Base-by-base conservation (phyloP, 2,113 vertebrate genomes). In the Zosterops borbonicus region DNA sequence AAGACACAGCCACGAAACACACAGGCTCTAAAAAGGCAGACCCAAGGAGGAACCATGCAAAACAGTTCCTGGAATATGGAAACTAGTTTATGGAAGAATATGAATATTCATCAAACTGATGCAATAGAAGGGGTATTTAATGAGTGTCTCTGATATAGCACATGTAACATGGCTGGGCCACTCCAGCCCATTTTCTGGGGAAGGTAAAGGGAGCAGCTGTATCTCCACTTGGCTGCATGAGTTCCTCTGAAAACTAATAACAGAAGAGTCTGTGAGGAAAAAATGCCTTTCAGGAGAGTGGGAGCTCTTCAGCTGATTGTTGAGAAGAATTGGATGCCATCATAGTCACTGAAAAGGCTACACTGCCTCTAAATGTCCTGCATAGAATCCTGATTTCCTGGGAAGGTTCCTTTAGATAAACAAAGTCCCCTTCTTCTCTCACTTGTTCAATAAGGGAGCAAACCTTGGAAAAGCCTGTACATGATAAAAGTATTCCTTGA, bases 401-500 rank as follows among this genome's bases (percentile, higher is more conserved):
- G 35, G 60, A 56, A 91, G 21, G 47, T 74, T 71, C 16, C 23
- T 60, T 90, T 39, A 46, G 37, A 9, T 68, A 82, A 92, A 69
- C 44, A 56, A 77, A 81, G 41, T 18, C 42, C 59, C 11, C 37
- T 68, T 83, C 79, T 64, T 31, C 7, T 52, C 29, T 35, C 8
- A 23, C 33, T 92, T 85, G 12, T 46, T 87, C 47, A 53, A 8
- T 73, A 76, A 84, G 7, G 53, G 25, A 90, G 44, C 21, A 82
- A 79, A 87, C 5, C 44, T 55, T 24, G 95, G 70, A 89, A 87
- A 85, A 85, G 62, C 46, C 59, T 67, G 46, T 50, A 21, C 39
- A 29, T 88, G 39, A 73, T 68, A 52, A 86, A 94, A 80, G 9
- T 41, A 69, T 91, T 91, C 78, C 85, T 83, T 90, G 82, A 93